These are phyloP conservation scores for Pelusios castaneus DNA, from an alignment of 2,113 vertebrate genomes.

Conservation along the genomic window DNA sequence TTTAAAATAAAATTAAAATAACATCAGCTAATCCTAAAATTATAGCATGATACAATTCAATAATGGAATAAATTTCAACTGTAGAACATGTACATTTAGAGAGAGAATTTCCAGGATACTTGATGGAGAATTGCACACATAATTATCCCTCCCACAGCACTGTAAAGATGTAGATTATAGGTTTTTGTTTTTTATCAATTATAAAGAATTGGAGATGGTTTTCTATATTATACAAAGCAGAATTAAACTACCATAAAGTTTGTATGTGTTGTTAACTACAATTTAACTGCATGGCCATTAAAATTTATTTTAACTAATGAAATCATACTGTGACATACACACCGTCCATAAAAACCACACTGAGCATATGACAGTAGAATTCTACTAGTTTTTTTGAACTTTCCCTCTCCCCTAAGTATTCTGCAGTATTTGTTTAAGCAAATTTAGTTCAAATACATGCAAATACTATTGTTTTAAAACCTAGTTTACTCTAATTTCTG, in stretches of 20 bases:
- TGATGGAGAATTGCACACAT: neutral
- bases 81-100: neutral
- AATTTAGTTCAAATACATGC: neutral
- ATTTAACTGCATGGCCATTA: conserved; percentile 65
- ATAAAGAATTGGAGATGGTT: neutral
- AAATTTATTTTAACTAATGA: conserved; percentile 67
- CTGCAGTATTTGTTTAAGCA: neutral
- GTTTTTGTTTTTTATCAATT: neutral
- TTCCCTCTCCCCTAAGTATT: conserved; percentile 2
- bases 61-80: neutral
- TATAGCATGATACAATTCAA: neutral
- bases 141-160: neutral
- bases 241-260: conserved; percentile 59
- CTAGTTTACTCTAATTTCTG: neutral
- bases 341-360: conserved; percentile 39
- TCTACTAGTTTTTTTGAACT: conserved; percentile 10
- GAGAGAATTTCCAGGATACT: rapidly evolving
- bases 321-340: conserved; percentile 54
- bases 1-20: neutral
- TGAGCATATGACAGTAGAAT: conserved; percentile 42
- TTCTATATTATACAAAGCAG: neutral
- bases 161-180: neutral
- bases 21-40: neutral
- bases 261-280: conserved; percentile 57
- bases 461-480: neutral